These are phyloP conservation scores for Alitta virens DNA, from an alignment of 2,888 invertebrate species.

Conservation along the genomic window DNA sequence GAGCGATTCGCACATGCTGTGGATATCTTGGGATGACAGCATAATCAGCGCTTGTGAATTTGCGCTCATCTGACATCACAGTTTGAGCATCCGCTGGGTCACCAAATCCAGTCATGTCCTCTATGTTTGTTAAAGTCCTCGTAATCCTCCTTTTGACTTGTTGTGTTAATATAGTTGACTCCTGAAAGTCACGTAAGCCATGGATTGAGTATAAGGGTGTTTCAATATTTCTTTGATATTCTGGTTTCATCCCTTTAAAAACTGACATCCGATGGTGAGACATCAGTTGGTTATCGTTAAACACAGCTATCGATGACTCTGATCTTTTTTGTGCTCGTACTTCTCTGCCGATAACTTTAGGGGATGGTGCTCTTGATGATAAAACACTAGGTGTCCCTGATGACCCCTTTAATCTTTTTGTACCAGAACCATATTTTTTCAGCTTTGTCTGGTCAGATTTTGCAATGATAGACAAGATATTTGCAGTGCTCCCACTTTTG, in stretches of 20 bases:
- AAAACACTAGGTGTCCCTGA: background rate
- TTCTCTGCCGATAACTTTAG: background rate
- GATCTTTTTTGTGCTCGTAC: background rate
- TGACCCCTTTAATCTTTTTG: background rate
- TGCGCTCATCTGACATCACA: conserved; percentile 2
- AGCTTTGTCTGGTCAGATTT: background rate
- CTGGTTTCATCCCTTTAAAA: too few relatives aligned
- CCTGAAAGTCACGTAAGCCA: conserved; percentile 5
- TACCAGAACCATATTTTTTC: background rate
- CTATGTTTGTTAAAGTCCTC: background rate
- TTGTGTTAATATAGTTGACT: background rate
- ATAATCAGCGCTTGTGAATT: conserved; percentile 38
- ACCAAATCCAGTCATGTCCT: conserved; percentile 9
- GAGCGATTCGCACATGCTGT: conserved; percentile 44
- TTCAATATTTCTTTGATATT: too few relatives aligned
- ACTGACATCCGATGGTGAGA: background rate
- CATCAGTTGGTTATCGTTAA: background rate
- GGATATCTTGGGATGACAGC: conserved; percentile 38
- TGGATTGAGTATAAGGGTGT: background rate
- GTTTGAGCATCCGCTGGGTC: conserved; percentile 1
- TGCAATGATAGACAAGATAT: background rate
- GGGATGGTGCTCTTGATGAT: background rate
- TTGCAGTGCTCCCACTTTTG: conserved; percentile 14
- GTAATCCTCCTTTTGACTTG: conserved; percentile 4
- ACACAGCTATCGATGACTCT: background rate